A percentile compares a stretch with the other conserved stretches of the same genome.
Evolutionary conservation across 2,888 invertebrate species (phyloP).

Genomic region (Diarsia rubi): DNA sequence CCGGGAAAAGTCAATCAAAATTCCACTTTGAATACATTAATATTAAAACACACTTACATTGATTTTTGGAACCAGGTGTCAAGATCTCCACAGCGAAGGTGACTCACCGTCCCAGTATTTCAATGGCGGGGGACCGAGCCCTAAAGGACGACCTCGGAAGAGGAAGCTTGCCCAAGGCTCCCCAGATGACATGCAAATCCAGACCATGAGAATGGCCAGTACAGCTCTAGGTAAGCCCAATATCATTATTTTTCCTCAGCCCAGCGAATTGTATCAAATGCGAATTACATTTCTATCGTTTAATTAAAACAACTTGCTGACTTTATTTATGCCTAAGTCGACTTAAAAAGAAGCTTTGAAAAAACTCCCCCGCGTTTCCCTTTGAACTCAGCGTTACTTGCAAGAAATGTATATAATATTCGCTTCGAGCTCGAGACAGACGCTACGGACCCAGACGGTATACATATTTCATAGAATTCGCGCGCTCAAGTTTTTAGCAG

Average conservation of each 20-base stretch:
- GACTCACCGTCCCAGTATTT: slow-evolving; percentile 92
- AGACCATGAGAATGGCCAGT: slow-evolving; percentile 93
- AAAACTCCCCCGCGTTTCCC: slow-evolving; percentile 46
- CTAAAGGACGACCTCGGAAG: slow-evolving; percentile 95
- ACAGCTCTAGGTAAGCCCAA: slow-evolving; percentile 92
- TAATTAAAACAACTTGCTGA: slow-evolving; percentile 54
- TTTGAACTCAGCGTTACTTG: slow-evolving; percentile 62
- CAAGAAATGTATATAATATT: slow-evolving; percentile 58
- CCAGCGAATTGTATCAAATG: slow-evolving; percentile 66
- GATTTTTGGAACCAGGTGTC: slow-evolving; percentile 76
- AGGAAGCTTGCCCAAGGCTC: slow-evolving; percentile 92
- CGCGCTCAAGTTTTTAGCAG: slow-evolving; percentile 85
- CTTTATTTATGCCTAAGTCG: slow-evolving; percentile 57
- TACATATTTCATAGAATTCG: slow-evolving; percentile 80
- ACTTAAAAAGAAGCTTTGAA: slow-evolving; percentile 58
- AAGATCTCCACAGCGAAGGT: slow-evolving; percentile 87
- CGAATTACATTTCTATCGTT: slow-evolving; percentile 69
- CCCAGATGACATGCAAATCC: slow-evolving; percentile 92
- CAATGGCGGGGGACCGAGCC: slow-evolving; percentile 91
- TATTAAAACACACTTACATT: slow-evolving; percentile 36
- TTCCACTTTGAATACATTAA: slow-evolving; percentile 49
- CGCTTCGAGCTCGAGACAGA: slow-evolving; percentile 47
- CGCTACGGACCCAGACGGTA: slow-evolving; percentile 64
- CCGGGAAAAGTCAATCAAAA: slow-evolving; percentile 66
- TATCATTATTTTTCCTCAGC: slow-evolving; percentile 33